Evolutionary conservation across 92 coral and sea anemone species (phyloP).

Genomic region (Epizoanthus stellaris): DNA sequence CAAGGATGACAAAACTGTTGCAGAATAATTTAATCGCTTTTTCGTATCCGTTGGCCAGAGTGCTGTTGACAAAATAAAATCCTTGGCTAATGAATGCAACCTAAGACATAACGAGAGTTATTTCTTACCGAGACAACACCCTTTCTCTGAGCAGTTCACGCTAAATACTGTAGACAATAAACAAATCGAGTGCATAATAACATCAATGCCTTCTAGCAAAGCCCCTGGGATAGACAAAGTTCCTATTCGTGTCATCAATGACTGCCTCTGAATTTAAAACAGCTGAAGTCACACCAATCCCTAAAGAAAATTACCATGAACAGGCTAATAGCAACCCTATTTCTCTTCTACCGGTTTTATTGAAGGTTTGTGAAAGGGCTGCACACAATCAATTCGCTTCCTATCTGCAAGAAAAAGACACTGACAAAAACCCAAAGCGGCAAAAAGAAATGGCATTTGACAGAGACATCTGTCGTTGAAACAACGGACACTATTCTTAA

Average conservation of each 20-base stretch:
- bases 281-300: slow-evolving; percentile 58
- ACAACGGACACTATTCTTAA: slow-evolving; percentile 39
- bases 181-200: slow-evolving; percentile 32
- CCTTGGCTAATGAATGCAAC: background rate
- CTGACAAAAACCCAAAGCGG: slow-evolving; percentile 15
- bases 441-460: slow-evolving; percentile 62
- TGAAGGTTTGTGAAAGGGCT: slow-evolving; percentile 56
- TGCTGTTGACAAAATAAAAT: background rate
- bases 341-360: slow-evolving; percentile 57
- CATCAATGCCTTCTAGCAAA: slow-evolving; percentile 36
- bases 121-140: background rate
- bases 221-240: slow-evolving; percentile 47
- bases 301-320: slow-evolving; percentile 52
- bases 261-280: slow-evolving; percentile 6
- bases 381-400: slow-evolving; percentile 35
- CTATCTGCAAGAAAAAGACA: no score
- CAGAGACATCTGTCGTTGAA: slow-evolving; percentile 49
- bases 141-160: slow-evolving; percentile 38
- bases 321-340: slow-evolving; percentile 53
- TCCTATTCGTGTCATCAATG: slow-evolving; percentile 35
- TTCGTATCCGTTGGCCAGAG: background rate
- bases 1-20: background rate
- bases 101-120: slow-evolving; percentile 1
- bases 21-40: background rate
- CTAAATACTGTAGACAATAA: slow-evolving; percentile 18